A percentile compares a stretch with the other conserved stretches of the same genome.
Conservation (phyloP, 2,113 vertebrate genomes). For the Melanerpes formicivorus region DNA sequence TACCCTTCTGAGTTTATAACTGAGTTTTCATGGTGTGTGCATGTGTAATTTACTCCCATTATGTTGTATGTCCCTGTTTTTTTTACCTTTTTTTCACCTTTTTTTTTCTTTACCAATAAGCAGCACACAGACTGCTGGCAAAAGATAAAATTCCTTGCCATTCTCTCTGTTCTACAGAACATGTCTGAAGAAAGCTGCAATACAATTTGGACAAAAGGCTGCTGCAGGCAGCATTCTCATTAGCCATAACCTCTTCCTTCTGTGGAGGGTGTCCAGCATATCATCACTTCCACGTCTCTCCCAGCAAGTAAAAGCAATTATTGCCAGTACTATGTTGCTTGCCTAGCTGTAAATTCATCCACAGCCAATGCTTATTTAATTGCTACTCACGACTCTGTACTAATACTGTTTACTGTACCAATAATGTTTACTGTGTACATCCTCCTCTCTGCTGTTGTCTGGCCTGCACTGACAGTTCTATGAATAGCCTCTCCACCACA, state of each 20-base stretch:
- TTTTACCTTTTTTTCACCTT: not conserved
- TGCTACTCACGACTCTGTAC: not conserved
- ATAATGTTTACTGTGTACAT: not conserved
- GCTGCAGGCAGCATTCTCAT: not conserved
- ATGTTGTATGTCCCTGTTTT: not conserved
- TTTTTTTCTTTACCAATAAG: not conserved
- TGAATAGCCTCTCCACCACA: not conserved
- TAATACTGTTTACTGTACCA: not conserved
- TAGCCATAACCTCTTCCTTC: not conserved
- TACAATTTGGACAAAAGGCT: not conserved
- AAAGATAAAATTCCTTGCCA: not conserved
- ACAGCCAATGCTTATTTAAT: not conserved
- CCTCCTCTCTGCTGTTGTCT: not conserved
- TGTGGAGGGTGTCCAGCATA: not conserved
- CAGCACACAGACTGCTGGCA: not conserved
- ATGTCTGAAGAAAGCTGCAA: not conserved
- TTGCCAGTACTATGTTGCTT: not conserved
- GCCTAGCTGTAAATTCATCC: not conserved
- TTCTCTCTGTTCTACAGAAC: not conserved
- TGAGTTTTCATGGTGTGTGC: not conserved
- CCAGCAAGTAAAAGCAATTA: not conserved
- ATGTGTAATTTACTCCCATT: not conserved
- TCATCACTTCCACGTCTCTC: not conserved
- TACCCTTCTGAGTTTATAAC: not conserved
- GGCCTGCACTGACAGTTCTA: not conserved